phyloP scores from a whole-genome alignment of 2,797 vertebrate species.

The Garrulus glandarius region DNA sequence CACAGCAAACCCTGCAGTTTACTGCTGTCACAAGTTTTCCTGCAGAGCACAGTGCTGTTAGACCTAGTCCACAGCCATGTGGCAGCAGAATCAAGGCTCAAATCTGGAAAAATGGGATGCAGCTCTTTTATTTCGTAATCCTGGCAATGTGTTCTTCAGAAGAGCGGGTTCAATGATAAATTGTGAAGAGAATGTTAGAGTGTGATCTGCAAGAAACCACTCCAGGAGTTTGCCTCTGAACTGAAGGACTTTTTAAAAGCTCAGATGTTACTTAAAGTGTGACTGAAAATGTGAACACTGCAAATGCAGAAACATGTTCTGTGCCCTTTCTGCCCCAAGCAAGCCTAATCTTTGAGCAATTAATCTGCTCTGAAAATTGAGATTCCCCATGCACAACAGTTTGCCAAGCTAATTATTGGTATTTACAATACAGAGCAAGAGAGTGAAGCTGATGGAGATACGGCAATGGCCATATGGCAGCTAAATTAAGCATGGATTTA shows the following conservation, averaged over 20 bases:
- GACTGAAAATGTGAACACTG: neutral
- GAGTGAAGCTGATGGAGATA: conserved; percentile 39
- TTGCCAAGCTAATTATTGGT: conserved; percentile 59
- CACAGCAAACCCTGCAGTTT: neutral
- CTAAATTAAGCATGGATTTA: conserved; percentile 55
- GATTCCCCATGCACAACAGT: conserved; percentile 16
- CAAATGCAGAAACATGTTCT: neutral
- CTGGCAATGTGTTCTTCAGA: neutral
- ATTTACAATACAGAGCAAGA: conserved; percentile 36
- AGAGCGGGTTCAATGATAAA: neutral
- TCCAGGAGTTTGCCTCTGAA: neutral
- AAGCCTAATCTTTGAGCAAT: conserved; percentile 21
- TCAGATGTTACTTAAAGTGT: neutral
- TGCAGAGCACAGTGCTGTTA: neutral
- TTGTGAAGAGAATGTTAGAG: neutral
- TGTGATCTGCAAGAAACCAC: neutral
- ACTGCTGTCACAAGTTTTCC: neutral
- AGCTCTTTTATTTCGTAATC: neutral
- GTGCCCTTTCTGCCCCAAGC: neutral
- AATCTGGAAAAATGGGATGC: neutral
- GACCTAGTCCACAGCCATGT: neutral
- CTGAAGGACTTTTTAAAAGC: neutral
- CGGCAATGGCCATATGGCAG: conserved; percentile 32
- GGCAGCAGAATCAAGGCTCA: neutral
- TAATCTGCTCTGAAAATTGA: conserved; percentile 56